phyloP scores from a whole-genome alignment of 1,140 invertebrate genomes.

The Drosophila bipectinata region DNA sequence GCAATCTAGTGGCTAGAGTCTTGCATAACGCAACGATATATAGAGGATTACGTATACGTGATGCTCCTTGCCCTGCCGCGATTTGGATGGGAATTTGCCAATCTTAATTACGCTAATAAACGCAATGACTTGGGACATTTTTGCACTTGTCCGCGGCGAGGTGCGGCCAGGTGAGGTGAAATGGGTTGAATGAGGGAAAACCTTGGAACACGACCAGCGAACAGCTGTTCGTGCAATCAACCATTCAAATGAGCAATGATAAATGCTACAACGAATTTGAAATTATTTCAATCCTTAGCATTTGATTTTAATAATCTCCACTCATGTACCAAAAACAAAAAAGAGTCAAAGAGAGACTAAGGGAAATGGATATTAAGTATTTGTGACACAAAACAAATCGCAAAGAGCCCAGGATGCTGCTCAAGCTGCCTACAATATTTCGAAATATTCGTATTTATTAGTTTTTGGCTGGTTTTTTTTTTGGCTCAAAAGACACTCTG shows the following conservation, averaged over 20 bases:
- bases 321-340: slow-evolving; percentile 5
- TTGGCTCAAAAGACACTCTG: slow-evolving; percentile 42
- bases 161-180: slow-evolving; percentile 15
- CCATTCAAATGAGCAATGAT: slow-evolving; percentile 64
- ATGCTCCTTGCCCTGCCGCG: slow-evolving; percentile 11
- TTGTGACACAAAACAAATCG: slow-evolving; percentile 78
- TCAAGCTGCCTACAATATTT: slow-evolving; percentile 19
- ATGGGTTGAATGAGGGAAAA: slow-evolving; percentile 17
- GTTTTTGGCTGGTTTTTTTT: slow-evolving; percentile 1
- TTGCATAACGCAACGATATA: slow-evolving; percentile 25
- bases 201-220: slow-evolving; percentile 31
- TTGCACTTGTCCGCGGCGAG: slow-evolving; percentile 56
- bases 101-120: slow-evolving; percentile 50
- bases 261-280: slow-evolving; percentile 55
- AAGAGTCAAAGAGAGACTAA: slow-evolving; percentile 9
- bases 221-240: slow-evolving; percentile 79
- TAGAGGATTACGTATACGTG: slow-evolving; percentile 10
- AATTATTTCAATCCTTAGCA: slow-evolving; percentile 58
- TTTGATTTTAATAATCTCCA: slow-evolving; percentile 46
- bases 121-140: slow-evolving; percentile 46
- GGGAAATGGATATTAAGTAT: slow-evolving; percentile 61
- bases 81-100: slow-evolving; percentile 33
- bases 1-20: slow-evolving; percentile 11
- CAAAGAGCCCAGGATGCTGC: slow-evolving; percentile 28
- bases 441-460: slow-evolving; percentile 5